Evolutionary conservation across 64 coral and sea anemone genomes (phyloP), one percentile per base, ranked within the genome.

Genomic region (Pocillopora damicornis): DNA sequence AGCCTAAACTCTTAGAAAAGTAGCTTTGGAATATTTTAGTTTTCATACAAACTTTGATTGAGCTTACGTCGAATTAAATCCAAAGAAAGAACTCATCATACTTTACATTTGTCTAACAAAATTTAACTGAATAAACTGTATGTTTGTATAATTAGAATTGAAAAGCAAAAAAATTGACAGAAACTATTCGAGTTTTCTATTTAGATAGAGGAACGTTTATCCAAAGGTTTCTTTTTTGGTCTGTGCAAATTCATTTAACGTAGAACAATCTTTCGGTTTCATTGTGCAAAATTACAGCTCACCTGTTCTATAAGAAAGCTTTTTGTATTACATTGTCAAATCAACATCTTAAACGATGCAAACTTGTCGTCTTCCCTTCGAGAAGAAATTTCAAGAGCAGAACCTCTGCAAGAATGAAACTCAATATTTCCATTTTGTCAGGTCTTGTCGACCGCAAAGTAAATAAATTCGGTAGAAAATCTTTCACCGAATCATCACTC

Each of bases 361-460:
- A 58, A 58, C 61, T n/a, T 15, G 37, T 15, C 37, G 25, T 5
- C 61, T 66, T 85, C 68, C 18, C 81, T 85, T 85, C 20, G 5
- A n/a, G 25, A 22, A 72, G 81, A 85, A 85, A 73, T 42, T 51
- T 72, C 20, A 85, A 85, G 45, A 13, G 18, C 81, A 14, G 63
- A 57, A 72, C 3, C 71, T 12, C 37, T 6, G 38, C 37, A 72
- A 51, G 42, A 51, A 2, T 85, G 23, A 72, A 73, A 85, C 25
- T 85, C 65, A 22, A 85, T 85, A 73, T 85, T 73, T 85, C 81
- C 65, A 85, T 71, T 72, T 72, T 85, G 63, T 58, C 81, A 72
- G 63, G 81, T 85, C 81, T 68, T 72, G 57, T 14, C 37, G 35
- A 85, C 81, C 81, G 81, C 81, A 85, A 85, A 22, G 81, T 85